Percentiles rank a stretch among this genome's conserved stretches.
Conservation (phyloP, 2,888 invertebrate genomes). For the Hoplodrina ambigua region DNA sequence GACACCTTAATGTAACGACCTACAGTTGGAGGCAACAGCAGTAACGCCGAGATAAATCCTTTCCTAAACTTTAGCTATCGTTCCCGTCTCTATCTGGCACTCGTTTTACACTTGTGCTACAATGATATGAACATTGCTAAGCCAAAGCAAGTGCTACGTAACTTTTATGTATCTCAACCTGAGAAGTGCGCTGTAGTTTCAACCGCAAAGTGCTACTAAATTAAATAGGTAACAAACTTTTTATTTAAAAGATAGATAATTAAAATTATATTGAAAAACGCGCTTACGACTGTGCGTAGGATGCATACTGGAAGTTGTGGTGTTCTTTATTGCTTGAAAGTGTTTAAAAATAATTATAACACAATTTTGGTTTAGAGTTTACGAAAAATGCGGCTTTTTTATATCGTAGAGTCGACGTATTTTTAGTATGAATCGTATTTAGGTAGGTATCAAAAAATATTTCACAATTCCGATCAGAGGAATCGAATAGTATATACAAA, state of each 20-base stretch:
- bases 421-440: not conserved
- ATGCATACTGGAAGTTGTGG: constrained; percentile 28
- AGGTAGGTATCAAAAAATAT: too few relatives aligned
- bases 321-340: constrained; percentile 25
- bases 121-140: not conserved
- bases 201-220: not conserved
- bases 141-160: too few relatives aligned
- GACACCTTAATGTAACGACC: not conserved
- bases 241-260: not conserved
- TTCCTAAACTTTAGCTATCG: not conserved
- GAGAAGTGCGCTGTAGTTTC: not conserved
- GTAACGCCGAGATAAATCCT: not conserved
- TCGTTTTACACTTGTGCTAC: not conserved
- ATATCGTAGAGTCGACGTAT: not conserved
- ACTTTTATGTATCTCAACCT: not conserved
- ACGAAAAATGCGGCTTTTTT: constrained; percentile 2
- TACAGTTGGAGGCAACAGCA: too few relatives aligned
- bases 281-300: constrained; percentile 41
- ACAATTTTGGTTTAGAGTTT: constrained; percentile 9
- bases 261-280: not conserved
- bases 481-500: too few relatives aligned
- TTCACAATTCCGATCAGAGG: too few relatives aligned
- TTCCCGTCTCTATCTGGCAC: not conserved
- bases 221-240: constrained; percentile 5
- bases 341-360: constrained; percentile 14